These are phyloP conservation scores for Sardinella longiceps DNA, from an alignment of 2,797 vertebrate genomes.

Conservation along the genomic window DNA sequence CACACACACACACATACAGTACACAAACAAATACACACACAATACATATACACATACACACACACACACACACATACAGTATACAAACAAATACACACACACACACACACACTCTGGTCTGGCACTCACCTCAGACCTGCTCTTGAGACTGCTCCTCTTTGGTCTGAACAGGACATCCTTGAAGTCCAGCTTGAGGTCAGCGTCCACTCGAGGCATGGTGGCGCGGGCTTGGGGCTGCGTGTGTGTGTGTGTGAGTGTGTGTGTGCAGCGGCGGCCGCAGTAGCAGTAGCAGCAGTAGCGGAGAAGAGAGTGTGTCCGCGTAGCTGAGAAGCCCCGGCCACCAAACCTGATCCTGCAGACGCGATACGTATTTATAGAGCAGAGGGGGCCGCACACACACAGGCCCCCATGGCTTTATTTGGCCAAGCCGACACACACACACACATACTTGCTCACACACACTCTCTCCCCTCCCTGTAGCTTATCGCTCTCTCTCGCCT, in stretches of 20 bases:
- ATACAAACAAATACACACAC: too few relatives aligned
- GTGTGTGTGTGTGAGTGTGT: constrained; percentile 49
- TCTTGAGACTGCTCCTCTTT: constrained; percentile 96
- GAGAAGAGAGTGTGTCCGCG: constrained; percentile 57
- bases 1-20: too few relatives aligned
- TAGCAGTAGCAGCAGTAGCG: constrained; percentile 43
- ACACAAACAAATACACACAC: too few relatives aligned
- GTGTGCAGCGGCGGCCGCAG: too few relatives aligned
- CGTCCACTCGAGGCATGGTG: constrained; percentile 90
- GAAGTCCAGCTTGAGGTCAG: constrained; percentile 97
- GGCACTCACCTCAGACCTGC: constrained; percentile 89
- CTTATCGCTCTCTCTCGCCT: constrained; percentile 19
- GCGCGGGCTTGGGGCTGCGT: background rate
- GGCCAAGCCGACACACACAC: constrained; percentile 62
- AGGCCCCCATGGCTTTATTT: constrained; percentile 86
- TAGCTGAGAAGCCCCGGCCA: constrained; percentile 68
- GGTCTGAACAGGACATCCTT: constrained; percentile 97
- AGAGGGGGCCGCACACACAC: constrained; percentile 61
- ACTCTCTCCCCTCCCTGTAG: constrained; percentile 29
- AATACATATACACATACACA: too few relatives aligned
- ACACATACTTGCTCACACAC: background rate
- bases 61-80: too few relatives aligned
- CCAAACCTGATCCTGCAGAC: constrained; percentile 80
- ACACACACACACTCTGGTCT: too few relatives aligned
- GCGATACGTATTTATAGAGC: constrained; percentile 84